phyloP scores from a whole-genome alignment of 1,140 invertebrate genomes.

The Periplaneta americana region DNA sequence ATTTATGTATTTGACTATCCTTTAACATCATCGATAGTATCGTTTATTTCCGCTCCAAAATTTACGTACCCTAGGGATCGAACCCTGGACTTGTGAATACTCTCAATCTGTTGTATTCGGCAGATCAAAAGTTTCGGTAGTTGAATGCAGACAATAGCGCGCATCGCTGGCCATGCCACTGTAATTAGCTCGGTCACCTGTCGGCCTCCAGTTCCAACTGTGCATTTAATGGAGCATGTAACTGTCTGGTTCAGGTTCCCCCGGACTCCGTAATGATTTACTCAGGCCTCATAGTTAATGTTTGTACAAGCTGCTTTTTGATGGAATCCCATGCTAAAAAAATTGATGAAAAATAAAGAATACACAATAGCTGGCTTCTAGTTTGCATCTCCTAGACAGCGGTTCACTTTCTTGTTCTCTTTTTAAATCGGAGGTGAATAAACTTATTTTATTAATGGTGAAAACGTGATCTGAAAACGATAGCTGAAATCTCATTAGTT shows the following conservation, averaged over 20 bases:
- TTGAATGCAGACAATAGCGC: neutral
- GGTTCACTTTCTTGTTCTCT: neutral
- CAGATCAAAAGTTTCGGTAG: too few relatives aligned
- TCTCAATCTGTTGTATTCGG: too few relatives aligned
- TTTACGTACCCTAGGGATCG: too few relatives aligned
- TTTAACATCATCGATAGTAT: too few relatives aligned
- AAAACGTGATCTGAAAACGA: neutral
- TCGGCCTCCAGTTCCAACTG: neutral
- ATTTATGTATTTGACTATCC: too few relatives aligned
- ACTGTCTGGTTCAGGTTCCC: neutral
- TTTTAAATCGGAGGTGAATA: neutral
- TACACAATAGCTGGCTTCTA: neutral
- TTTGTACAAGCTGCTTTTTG: neutral
- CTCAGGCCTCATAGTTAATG: neutral
- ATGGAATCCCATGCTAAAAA: neutral
- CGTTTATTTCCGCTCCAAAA: too few relatives aligned
- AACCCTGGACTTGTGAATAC: too few relatives aligned
- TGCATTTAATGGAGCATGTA: neutral
- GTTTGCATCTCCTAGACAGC: too few relatives aligned
- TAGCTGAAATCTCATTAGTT: neutral
- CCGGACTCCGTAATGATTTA: neutral
- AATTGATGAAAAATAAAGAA: neutral
- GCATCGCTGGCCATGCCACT: neutral
- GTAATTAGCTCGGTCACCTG: neutral
- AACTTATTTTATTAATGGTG: neutral